These are phyloP conservation scores for Rhamphomyia laevipes DNA, from an alignment of 2,888 invertebrate genomes.

Conservation along the genomic window DNA sequence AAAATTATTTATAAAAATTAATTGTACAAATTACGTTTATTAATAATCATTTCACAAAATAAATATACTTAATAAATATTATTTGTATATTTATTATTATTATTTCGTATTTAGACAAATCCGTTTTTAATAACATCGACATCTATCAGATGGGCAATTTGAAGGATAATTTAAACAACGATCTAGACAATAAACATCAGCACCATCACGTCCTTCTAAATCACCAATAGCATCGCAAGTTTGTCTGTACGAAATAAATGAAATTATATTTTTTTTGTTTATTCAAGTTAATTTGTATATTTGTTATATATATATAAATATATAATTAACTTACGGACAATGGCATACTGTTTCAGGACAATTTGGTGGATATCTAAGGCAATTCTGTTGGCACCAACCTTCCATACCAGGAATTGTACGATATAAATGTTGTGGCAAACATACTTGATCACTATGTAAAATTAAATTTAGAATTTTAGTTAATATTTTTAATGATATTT, in stretches of 20 bases:
- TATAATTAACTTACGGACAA: slow-evolving; percentile 61
- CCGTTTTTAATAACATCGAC: slow-evolving; percentile 50
- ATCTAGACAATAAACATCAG: slow-evolving; percentile 77
- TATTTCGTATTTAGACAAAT: too few species aligned
- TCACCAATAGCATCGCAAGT: slow-evolving; percentile 74
- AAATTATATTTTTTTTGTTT: background rate
- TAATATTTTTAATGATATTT: too few species aligned
- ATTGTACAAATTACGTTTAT: too few species aligned
- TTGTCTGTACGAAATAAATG: slow-evolving; percentile 43
- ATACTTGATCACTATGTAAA: slow-evolving; percentile 71
- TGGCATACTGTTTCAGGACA: slow-evolving; percentile 64
- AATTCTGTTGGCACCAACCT: slow-evolving; percentile 77
- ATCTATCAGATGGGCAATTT: slow-evolving; percentile 57
- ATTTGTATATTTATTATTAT: too few species aligned
- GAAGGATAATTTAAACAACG: slow-evolving; percentile 70
- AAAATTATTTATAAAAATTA: too few species aligned
- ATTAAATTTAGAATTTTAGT: background rate
- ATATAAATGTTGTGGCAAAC: slow-evolving; percentile 53
- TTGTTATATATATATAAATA: background rate
- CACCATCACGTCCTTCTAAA: slow-evolving; percentile 56
- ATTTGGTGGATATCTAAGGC: slow-evolving; percentile 74
- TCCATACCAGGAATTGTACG: slow-evolving; percentile 62
- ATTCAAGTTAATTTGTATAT: background rate
- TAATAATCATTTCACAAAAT: too few species aligned
- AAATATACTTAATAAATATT: too few species aligned